Base-by-base conservation (phyloP, 1,140 invertebrate genomes). In the Mercenaria mercenaria region DNA sequence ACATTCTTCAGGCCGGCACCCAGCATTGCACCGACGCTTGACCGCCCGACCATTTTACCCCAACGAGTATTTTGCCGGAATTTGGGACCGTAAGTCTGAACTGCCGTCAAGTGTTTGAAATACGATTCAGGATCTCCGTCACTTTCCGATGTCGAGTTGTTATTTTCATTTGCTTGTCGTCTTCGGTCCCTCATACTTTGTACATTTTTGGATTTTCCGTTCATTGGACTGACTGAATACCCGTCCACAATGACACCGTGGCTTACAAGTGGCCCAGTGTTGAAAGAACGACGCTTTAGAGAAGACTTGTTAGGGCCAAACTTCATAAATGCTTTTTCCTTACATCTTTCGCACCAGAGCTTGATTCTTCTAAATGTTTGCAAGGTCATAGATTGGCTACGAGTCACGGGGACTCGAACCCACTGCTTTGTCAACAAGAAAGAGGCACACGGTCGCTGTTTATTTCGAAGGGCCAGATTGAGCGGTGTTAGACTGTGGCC, bases 341-440 rank as follows among this genome's bases (percentile, higher is more conserved):
- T 95, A 13, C 94, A 94, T 26, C 92, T 43, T 29, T 96, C 94
- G n/a, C 92, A 93, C 96, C 96, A 96, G 2, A 90, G 81, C 72
- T 93, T 95, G 43, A 96, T 92, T 37, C 87, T 92, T 10, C 93
- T 83, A 74, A 94, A 95, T 11, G 95, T 93, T 10, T 91, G 92
- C 20, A 96, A 80, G 23, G 95, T 94, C 26, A 96, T 84, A 0
- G 94, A 91, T 37, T 93, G 90, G 26, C 88, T 93, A 85, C 93
- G 93, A 10, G 91, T 92, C 26, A 95, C 90, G 10, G 92, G 91
- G 4, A 96, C 92, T 77, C 93, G 93, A 23, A 92, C 94, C 95
- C 95, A 96, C 86, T 96, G 96, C 76, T 95, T 95, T 8, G 95
- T 94, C 0, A 96, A 83, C 0, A 96, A 91, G 82, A 95, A 96